Evolutionary conservation across 2,113 vertebrate species (phyloP).

Genomic region (Dipodomys ordii): DNA sequence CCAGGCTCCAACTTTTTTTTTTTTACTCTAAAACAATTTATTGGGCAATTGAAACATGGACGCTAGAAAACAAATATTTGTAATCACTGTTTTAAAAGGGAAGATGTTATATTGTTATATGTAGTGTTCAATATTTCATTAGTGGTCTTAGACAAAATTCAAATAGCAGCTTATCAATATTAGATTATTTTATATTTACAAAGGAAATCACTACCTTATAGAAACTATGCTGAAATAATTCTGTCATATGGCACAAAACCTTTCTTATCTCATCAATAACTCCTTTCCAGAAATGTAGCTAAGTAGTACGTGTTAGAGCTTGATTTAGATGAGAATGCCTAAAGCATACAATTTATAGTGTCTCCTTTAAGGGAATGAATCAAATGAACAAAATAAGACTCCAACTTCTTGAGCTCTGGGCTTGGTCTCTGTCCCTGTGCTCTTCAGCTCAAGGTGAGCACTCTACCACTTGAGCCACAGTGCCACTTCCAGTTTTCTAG

Average conservation of each 20-base stretch:
- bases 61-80: background rate
- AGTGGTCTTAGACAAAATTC: background rate
- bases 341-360: rapidly evolving
- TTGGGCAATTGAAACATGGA: background rate
- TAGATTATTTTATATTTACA: background rate
- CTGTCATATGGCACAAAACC: background rate
- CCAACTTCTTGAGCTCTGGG: no score
- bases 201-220: background rate
- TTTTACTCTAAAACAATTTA: background rate
- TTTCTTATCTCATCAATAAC: background rate
- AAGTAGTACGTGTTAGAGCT: background rate
- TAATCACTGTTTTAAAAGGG: background rate
- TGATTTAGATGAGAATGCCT: background rate
- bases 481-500: no score
- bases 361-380: background rate
- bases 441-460: no score
- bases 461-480: no score
- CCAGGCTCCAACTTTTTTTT: no score
- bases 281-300: background rate
- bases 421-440: no score
- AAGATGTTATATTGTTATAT: background rate
- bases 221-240: background rate
- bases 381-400: background rate
- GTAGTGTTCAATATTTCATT: background rate
- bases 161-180: background rate